Evolutionary conservation across 2,797 vertebrate genomes (phyloP), one percentile per base, ranked within the genome.

Genomic region (Zenarchopterus dispar): DNA sequence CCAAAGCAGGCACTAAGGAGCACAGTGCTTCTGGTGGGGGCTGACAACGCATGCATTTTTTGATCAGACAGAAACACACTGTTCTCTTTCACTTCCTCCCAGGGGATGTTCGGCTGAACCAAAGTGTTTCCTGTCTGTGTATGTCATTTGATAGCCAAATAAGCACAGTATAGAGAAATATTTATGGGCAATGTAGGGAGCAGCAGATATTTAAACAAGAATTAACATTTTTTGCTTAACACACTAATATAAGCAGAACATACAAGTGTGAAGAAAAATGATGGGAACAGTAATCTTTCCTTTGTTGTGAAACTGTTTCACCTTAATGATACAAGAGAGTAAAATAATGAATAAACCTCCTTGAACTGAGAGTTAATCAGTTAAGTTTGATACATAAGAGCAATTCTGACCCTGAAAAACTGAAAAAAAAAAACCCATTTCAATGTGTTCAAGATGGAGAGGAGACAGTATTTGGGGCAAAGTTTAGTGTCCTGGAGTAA

Each of bases 401-500:
- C 33, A 2, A 36, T 36, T 36, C 33, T 36, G 11, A 36, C 5
- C 56, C 44, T 69, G 60, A 66, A 23, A 21, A 17, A 6, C 22
- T 11, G n/a, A 5, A 1, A 28, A 21, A 49, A 62, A 4, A 21
- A 47, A n/a, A 41, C 31, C 26, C 9, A 36, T 36, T 10, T 13
- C 11, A 13, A 36, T 10, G 11, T 4, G 4, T 31, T 15, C 18
- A 18, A 55, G 36, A 48, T 42, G 60, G 19, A 47, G 24, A 24
- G 22, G 55, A 16, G 60, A 7, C 45, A 60, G 67, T 45, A 92
- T 77, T 62, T 90, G 57, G 81, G 82, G 41, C 41, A 91, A 89
- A 91, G 94, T 90, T 88, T 85, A 93, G 78, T 67, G 91, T 80
- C 94, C 94, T 83, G 19, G 19, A 93, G 89, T 96, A 95, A 95